A percentile compares a stretch with the other conserved stretches of the same genome.
phyloP scores from a whole-genome alignment of 1,140 invertebrate species.

The Planococcus citri region DNA sequence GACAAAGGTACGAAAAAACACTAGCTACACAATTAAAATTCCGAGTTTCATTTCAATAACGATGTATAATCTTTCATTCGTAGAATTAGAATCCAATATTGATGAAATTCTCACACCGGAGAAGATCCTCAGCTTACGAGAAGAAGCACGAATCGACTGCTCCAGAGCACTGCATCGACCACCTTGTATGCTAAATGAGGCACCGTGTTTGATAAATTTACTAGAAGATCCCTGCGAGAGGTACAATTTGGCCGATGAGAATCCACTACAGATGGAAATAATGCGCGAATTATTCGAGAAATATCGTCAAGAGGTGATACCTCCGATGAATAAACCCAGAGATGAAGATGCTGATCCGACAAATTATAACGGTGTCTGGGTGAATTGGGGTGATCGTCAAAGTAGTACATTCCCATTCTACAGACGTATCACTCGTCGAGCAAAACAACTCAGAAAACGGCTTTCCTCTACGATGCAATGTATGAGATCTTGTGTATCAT shows the following conservation, averaged over 20 bases:
- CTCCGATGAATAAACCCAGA: background rate
- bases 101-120: constrained; percentile 3
- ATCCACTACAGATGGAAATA: constrained; percentile 36
- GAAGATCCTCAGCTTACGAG: background rate
- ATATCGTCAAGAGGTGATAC: constrained; percentile 30
- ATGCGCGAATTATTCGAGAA: constrained; percentile 37
- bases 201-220: constrained; percentile 61
- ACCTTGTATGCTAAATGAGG: constrained; percentile 14
- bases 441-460: no score
- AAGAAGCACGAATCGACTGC: constrained; percentile 32
- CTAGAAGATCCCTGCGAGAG: constrained; percentile 62
- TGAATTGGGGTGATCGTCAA: background rate
- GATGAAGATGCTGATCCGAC: background rate
- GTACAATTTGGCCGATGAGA: constrained; percentile 45
- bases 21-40: no score
- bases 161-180: background rate
- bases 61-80: background rate
- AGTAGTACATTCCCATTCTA: no score
- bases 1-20: background rate
- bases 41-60: no score
- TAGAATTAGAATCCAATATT: background rate
- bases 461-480: no score
- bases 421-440: no score
- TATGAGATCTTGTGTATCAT: no score
- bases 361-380: constrained; percentile 3